phyloP scores from a whole-genome alignment of 1,140 invertebrate species.

The Drosophila leontia region DNA sequence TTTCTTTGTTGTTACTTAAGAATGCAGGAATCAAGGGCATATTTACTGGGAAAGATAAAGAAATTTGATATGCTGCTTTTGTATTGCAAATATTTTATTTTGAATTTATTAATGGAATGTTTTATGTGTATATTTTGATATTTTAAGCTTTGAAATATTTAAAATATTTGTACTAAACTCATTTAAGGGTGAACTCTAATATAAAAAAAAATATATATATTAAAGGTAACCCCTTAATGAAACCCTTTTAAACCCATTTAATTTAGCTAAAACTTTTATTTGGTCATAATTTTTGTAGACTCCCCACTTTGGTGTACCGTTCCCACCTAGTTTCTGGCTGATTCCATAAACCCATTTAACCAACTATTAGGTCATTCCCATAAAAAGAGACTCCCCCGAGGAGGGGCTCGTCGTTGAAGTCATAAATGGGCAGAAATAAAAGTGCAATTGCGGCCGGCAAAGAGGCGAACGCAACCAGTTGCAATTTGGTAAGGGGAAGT shows the following conservation, averaged over 20 bases:
- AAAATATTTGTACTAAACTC: too few relatives aligned
- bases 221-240: neutral
- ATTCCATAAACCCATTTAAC: conserved; percentile 53
- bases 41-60: neutral
- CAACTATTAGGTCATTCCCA: conserved; percentile 48
- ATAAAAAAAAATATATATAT: neutral
- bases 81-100: neutral
- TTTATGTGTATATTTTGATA: neutral
- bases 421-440: conserved; percentile 34
- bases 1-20: conserved; percentile 1
- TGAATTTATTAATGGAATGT: neutral
- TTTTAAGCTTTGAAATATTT: neutral
- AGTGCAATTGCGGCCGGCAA: conserved; percentile 25
- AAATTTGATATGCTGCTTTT: conserved; percentile 2
- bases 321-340: conserved; percentile 13
- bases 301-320: conserved; percentile 2
- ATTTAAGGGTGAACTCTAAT: too few relatives aligned
- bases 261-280: conserved; percentile 2
- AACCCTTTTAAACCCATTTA: neutral
- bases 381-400: conserved; percentile 34
- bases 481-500: conserved; percentile 27
- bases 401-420: conserved; percentile 39
- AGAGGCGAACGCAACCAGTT: conserved; percentile 47
- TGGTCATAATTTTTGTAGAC: conserved; percentile 7
- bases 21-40: neutral